These are phyloP conservation scores for Penelope pileata DNA, from an alignment of 2,113 vertebrate genomes.

Conservation along the genomic window DNA sequence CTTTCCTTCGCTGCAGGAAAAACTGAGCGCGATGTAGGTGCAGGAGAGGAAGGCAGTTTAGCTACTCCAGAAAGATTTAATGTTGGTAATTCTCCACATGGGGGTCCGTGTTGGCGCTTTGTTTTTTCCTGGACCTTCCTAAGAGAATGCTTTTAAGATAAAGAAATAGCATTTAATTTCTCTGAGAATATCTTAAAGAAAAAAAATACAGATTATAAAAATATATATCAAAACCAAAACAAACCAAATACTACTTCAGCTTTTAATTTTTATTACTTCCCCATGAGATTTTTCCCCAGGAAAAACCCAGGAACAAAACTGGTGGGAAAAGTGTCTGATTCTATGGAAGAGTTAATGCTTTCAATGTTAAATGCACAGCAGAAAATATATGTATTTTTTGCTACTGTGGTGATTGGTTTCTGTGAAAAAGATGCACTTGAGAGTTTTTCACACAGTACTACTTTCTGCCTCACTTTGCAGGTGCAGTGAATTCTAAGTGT, in stretches of 20 bases:
- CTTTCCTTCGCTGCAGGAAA: conserved; percentile 7
- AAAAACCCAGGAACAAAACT: background rate
- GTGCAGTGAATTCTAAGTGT: background rate
- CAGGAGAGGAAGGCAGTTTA: conserved; percentile 64
- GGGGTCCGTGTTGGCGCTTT: conserved; percentile 31
- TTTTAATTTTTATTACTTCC: background rate
- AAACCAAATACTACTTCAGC: background rate
- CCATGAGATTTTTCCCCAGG: background rate
- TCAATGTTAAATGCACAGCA: background rate
- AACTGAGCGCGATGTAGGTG: conserved; percentile 57
- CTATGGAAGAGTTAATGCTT: background rate
- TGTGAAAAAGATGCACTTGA: background rate
- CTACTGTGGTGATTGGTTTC: background rate
- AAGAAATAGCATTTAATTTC: background rate
- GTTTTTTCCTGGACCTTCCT: conserved; percentile 67
- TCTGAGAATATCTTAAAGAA: background rate
- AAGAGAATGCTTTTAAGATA: conserved; percentile 69
- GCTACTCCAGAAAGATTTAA: conserved; percentile 67
- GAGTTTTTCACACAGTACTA: background rate
- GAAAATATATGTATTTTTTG: background rate
- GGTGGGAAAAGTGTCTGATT: background rate
- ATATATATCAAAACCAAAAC: background rate
- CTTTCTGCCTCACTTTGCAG: background rate
- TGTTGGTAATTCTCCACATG: conserved; percentile 76
- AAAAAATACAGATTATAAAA: background rate